These are phyloP conservation scores for Drosophila funebris DNA, from an alignment of 1,140 invertebrate species.

Conservation along the genomic window DNA sequence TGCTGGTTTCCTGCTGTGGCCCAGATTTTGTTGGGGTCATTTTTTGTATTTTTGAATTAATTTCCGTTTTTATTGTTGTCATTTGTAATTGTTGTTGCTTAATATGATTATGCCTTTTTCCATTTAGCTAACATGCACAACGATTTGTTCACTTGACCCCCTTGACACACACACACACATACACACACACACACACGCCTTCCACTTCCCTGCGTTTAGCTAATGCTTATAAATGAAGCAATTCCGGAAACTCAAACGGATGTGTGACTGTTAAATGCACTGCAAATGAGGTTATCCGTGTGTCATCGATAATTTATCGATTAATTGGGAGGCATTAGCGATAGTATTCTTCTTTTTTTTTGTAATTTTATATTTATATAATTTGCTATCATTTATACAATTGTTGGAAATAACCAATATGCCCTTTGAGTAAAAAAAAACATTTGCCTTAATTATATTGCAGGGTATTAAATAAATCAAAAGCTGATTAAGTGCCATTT, in stretches of 20 bases:
- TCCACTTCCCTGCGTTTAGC: not conserved
- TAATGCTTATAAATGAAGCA: not conserved
- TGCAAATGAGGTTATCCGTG: not conserved
- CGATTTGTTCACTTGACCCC: conserved; percentile 1
- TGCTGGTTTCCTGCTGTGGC: not conserved
- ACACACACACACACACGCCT: too few species aligned
- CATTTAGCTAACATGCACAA: not conserved
- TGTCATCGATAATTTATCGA: not conserved
- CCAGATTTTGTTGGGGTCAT: conserved; percentile 31
- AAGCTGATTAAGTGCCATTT: conserved; percentile 74
- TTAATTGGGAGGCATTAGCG: not conserved
- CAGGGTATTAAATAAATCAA: conserved; percentile 64
- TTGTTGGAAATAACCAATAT: not conserved
- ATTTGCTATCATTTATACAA: not conserved
- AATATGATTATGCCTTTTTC: conserved; percentile 11
- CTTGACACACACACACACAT: not conserved
- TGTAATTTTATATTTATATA: not conserved
- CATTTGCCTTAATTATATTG: conserved; percentile 1
- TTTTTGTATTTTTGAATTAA: conserved; percentile 37
- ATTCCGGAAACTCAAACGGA: not conserved
- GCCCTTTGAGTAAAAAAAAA: not conserved
- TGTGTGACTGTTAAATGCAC: not conserved
- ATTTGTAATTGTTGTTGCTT: conserved; percentile 31
- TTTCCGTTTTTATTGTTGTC: conserved; percentile 43
- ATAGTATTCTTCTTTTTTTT: too few species aligned